Percentiles rank a stretch among this genome's conserved stretches.
These are phyloP conservation scores for Myotis yumanensis DNA, from an alignment of 2,113 vertebrate genomes.

Conservation along the genomic window DNA sequence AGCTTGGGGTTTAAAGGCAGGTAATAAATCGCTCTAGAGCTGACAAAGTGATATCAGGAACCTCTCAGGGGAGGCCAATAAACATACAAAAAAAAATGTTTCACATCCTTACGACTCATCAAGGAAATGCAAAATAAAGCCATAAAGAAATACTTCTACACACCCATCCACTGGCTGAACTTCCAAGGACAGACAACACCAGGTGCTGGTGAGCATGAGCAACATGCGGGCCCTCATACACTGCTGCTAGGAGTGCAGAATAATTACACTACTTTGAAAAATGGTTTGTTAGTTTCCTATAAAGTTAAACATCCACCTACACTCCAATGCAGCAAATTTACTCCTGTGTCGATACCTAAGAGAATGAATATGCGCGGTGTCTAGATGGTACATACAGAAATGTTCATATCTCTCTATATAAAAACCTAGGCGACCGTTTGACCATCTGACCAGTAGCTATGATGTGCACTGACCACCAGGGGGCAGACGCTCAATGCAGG, in stretches of 20 bases:
- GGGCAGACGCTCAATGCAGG: too few species aligned
- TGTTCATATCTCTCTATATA: background rate
- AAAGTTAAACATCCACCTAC: background rate
- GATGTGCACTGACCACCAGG: too few species aligned
- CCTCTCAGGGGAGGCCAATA: background rate
- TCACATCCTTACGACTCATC: background rate
- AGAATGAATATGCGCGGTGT: background rate
- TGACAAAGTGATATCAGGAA: background rate
- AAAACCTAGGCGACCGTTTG: too few species aligned
- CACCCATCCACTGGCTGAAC: too few species aligned
- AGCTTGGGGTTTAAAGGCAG: background rate
- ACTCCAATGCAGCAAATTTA: background rate
- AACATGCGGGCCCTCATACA: fast-evolving
- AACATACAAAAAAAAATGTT: background rate
- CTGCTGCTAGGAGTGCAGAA: background rate
- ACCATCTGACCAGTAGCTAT: too few species aligned
- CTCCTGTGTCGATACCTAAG: background rate
- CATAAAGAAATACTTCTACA: background rate
- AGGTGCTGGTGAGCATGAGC: background rate
- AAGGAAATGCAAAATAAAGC: background rate
- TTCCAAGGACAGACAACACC: background rate
- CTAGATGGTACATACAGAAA: background rate
- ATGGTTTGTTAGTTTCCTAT: background rate
- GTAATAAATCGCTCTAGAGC: background rate
- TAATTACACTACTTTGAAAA: background rate